Evolutionary conservation across 2,797 vertebrate genomes (phyloP).

Genomic region (Falco berigora): DNA sequence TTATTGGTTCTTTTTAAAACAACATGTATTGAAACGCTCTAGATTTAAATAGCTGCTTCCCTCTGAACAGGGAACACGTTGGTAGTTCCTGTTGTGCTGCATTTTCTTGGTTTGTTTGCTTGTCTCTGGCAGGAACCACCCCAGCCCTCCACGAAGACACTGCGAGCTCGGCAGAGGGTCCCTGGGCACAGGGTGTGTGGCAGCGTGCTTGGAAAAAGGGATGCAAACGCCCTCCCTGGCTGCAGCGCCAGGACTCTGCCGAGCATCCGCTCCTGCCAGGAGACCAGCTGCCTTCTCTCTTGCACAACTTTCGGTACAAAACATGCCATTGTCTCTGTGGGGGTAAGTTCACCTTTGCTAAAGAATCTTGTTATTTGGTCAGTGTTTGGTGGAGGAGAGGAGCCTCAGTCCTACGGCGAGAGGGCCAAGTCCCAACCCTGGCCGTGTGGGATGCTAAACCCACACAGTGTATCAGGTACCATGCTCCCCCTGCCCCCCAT

Average conservation of each 20-base stretch:
- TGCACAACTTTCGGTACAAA: background rate
- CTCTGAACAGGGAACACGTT: accelerated
- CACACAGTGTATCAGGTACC: too few relatives aligned
- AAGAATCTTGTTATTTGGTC: background rate
- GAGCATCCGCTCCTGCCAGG: background rate
- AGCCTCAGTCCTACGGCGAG: background rate
- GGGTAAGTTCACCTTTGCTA: background rate
- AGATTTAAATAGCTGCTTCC: background rate
- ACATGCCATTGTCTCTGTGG: background rate
- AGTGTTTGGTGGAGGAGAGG: background rate
- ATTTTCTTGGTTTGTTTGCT: background rate
- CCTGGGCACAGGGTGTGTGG: background rate
- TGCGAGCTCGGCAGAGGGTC: background rate
- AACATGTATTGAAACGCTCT: background rate
- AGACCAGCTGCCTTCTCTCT: background rate
- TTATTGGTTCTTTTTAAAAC: background rate
- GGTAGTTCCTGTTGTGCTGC: background rate
- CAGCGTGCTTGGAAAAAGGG: background rate
- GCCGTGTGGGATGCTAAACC: background rate
- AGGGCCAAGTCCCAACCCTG: background rate
- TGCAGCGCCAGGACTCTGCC: background rate
- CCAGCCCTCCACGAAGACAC: accelerated
- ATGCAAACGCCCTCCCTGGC: background rate
- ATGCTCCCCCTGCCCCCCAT: background rate
- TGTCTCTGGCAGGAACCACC: background rate